Base-by-base conservation (phyloP, 1,140 invertebrate genomes). In the Drosophila persimilis region DNA sequence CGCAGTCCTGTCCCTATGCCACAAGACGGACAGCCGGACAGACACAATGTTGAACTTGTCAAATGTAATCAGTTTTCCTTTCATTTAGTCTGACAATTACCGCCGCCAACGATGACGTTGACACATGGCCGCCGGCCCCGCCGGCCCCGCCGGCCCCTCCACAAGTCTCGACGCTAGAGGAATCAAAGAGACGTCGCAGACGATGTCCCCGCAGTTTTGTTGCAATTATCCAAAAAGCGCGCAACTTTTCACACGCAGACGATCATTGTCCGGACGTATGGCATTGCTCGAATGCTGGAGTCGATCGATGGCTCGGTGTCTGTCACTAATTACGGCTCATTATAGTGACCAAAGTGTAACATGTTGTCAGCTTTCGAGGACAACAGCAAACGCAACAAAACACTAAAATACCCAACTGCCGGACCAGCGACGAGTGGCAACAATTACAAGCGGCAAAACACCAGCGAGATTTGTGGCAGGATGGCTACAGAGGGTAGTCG, bases 281-380 rank as follows among this genome's bases (percentile, higher is more conserved):
- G 45, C 54, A 63, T 71, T 65, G 65, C 52, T 65, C 26, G 54
- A 45, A 47, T 73, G 41, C 60, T 44, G 60, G 35, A 48, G 62
- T 57, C 17, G 76, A 13, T 39, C 45, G 70, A 39, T 64, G 41
- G 63, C 80, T 65, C 75, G 77, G 75, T 81, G 73, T 60, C 35
- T 39, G 35, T 39, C 78, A 88, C 83, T 88, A 88, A 88, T 88
- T 88, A 88, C 83, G 83, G 75, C 83, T 88, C 83, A 88, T 88
- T 88, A 88, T 88, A 76, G 83, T 88, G 83, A 88, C 83, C 83
- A 88, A 88, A 88, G 83, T 88, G 83, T 88, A 88, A 76, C 83
- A 88, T 88, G 83, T 88, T 88, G 83, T 88, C 83, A 88, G 74
- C 74, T 65, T 39, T 8, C 63, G 83, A 88, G 73, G 77, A 86